Evolutionary conservation across 2,797 vertebrate species (phyloP).

Genomic region (Sciaenops ocellatus): DNA sequence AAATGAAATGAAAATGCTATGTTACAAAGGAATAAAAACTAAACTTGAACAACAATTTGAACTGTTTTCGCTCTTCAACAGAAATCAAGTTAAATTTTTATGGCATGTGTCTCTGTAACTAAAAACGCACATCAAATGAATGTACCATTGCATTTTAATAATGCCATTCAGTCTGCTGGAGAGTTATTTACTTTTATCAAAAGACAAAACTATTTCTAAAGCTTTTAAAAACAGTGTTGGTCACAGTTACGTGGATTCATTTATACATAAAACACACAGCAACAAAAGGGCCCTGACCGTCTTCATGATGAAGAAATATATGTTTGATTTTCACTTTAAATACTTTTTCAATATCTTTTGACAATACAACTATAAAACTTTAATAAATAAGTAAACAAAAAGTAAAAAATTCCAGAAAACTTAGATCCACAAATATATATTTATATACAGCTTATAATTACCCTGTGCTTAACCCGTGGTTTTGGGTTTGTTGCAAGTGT

Average conservation of each 20-base stretch:
- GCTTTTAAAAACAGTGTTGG: background rate
- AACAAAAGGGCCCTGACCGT: background rate
- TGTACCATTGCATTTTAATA: background rate
- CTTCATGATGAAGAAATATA: background rate
- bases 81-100: background rate
- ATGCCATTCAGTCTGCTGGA: background rate
- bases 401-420: background rate
- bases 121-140: background rate
- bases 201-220: background rate
- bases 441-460: slow-evolving; percentile 15
- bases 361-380: slow-evolving; percentile 3
- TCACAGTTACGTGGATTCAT: background rate
- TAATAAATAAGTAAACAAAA: slow-evolving; percentile 12
- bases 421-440: background rate
- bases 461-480: slow-evolving; percentile 20
- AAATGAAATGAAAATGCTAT: background rate
- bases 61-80: background rate
- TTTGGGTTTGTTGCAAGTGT: slow-evolving; percentile 31
- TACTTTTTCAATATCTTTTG: background rate
- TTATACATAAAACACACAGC: background rate
- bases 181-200: background rate
- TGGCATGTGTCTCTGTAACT: background rate
- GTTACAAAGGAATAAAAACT: background rate
- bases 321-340: slow-evolving; percentile 12
- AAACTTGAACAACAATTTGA: background rate